A percentile compares a stretch with the other conserved stretches of the same genome.
These are phyloP conservation scores for Habropoda laboriosa DNA, from an alignment of 1,140 invertebrate genomes.

Conservation along the genomic window DNA sequence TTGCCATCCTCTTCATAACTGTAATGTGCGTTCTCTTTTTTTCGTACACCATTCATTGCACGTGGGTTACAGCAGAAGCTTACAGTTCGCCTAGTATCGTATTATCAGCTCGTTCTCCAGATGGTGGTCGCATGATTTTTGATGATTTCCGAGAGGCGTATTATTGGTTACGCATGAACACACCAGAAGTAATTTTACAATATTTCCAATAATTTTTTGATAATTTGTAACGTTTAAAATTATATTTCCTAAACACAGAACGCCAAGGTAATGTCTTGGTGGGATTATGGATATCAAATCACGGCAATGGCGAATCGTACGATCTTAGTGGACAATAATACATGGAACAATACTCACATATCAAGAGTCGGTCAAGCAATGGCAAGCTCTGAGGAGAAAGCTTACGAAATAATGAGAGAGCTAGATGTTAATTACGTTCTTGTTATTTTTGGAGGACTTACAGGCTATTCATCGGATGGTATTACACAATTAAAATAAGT, in stretches of 20 bases:
- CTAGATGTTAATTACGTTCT: constrained; percentile 98
- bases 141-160: constrained; percentile 99
- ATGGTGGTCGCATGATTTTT: constrained; percentile 97
- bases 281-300: constrained; percentile 99
- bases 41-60: constrained; percentile 97
- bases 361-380: constrained; percentile 98
- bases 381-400: constrained; percentile 97
- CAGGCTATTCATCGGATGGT: constrained; percentile 99
- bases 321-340: constrained; percentile 99
- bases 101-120: constrained; percentile 95
- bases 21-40: constrained; percentile 93
- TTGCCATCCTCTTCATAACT: constrained; percentile 92
- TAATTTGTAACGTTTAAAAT: constrained; percentile 22
- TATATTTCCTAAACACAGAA: constrained; percentile 84
- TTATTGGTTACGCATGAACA: constrained; percentile 99
- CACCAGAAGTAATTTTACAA: constrained; percentile 86
- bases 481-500: constrained; percentile 66
- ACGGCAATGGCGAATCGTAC: constrained; percentile 99
- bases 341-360: constrained; percentile 99
- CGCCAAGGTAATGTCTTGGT: constrained; percentile 99
- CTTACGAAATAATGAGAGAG: constrained; percentile 98
- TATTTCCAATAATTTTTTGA: neutral
- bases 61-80: constrained; percentile 99
- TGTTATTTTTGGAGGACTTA: constrained; percentile 98
- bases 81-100: constrained; percentile 99